These are phyloP conservation scores for Drosophila micromelanica DNA, from an alignment of 1,140 invertebrate species.

Conservation along the genomic window DNA sequence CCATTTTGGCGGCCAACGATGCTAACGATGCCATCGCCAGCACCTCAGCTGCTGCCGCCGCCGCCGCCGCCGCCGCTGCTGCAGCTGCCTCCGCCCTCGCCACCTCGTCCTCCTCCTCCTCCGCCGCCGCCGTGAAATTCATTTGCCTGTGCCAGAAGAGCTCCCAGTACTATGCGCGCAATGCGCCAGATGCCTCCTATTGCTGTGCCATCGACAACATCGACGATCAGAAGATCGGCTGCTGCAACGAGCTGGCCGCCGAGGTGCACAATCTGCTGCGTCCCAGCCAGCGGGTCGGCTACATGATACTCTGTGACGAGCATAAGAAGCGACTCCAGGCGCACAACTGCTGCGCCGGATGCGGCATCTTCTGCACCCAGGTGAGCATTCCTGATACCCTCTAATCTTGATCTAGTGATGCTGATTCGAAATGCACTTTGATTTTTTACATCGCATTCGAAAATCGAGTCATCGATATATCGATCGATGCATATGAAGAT, in stretches of 20 bases:
- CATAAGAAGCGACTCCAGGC: constrained; percentile 90
- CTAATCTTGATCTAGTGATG: no score
- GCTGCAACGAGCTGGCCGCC: constrained; percentile 88
- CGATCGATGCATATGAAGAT: no score
- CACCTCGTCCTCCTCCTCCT: not conserved
- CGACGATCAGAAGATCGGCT: constrained; percentile 91
- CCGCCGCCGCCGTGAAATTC: constrained; percentile 39
- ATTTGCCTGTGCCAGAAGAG: constrained; percentile 79
- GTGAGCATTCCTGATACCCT: constrained; percentile 84
- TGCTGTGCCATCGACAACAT: constrained; percentile 91
- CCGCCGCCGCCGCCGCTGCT: constrained; percentile 16
- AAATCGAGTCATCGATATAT: no score
- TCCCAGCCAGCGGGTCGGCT: constrained; percentile 92
- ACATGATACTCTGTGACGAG: constrained; percentile 92
- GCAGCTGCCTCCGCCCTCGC: constrained; percentile 4
- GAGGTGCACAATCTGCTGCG: constrained; percentile 88
- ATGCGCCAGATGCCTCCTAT: constrained; percentile 80
- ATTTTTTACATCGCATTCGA: no score
- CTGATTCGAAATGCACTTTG: no score
- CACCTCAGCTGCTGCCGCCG: constrained; percentile 44
- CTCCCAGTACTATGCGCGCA: constrained; percentile 80
- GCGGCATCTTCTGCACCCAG: constrained; percentile 96
- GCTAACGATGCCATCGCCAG: constrained; percentile 43
- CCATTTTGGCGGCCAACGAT: constrained; percentile 39
- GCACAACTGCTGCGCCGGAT: constrained; percentile 96